Base-by-base conservation (phyloP, 2,797 vertebrate species). In the Mormyrus proboscirostris region DNA sequence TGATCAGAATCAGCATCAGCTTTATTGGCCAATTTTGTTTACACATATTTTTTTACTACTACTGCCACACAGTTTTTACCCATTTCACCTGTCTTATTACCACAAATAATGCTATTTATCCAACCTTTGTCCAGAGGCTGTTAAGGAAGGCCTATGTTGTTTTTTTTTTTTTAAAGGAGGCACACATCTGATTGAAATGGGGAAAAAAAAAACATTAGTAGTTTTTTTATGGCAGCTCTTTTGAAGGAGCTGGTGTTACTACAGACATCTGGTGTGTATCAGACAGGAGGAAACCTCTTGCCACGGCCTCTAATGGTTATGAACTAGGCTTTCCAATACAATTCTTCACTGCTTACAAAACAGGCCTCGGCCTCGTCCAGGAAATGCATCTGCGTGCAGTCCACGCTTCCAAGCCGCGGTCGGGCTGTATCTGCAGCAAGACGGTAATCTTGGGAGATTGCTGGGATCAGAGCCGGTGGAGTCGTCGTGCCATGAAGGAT, bases 201-300 rank as follows among this genome's bases (percentile, higher is more conserved):
- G 53, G 3, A 2, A 41, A 76, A 90, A 90, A 33, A 89, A 33
- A 82, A 55, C 88, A 79, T 59, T 88, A 90, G 76, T 87, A 87
- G 90, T 90, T 89, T 83, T 55, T 90, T 87, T 90, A 86, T 90
- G 47, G 62, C 82, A 57, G 59, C 8, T 38, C 49, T 86, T 88
- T 88, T 90, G 79, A 88, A 65, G 82, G 87, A 76, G 69, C 82
- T 53, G 76, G 41, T 90, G 88, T 59, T 62, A 89, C 89, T 90
- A 65, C 47, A 85, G 82, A 89, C 88, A 90, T 89, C 90, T 90
- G 90, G 88, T 90, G 83, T 89, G 50, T 87, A 90, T 90, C 90
- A 90, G 90, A 87, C 83, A 73, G 65, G 88, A 89, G 65, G 87
- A 89, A 90, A 25, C 82, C 62, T 50, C 84, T 89, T 3, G 1